phyloP scores from a whole-genome alignment of 1,140 invertebrate species.

The Drosophila grimshawi region DNA sequence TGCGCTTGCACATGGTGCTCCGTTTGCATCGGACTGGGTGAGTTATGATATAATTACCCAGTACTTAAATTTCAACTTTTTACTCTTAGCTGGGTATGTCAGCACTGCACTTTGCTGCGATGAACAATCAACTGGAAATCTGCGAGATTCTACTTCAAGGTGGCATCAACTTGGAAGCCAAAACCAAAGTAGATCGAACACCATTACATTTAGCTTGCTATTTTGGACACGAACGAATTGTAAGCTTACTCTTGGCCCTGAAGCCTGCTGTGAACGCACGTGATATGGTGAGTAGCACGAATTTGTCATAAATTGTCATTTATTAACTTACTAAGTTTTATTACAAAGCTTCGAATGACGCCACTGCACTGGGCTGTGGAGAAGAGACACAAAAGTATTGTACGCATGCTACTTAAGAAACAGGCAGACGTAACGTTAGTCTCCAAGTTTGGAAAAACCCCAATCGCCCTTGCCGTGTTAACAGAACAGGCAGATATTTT shows the following conservation, averaged over 20 bases:
- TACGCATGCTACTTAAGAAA: slow-evolving; percentile 89
- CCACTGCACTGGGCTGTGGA: slow-evolving; percentile 97
- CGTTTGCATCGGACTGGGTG: slow-evolving; percentile 97
- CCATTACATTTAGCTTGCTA: slow-evolving; percentile 94
- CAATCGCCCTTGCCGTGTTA: slow-evolving; percentile 89
- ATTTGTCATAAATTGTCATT: not conserved
- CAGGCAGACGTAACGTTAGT: slow-evolving; percentile 89
- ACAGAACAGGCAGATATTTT: slow-evolving; percentile 77
- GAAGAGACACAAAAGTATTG: slow-evolving; percentile 90
- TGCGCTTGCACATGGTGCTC: slow-evolving; percentile 94
- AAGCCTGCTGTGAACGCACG: slow-evolving; percentile 91
- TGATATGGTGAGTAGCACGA: slow-evolving; percentile 90
- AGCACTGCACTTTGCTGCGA: slow-evolving; percentile 94
- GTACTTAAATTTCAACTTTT: slow-evolving; percentile 34
- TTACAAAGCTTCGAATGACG: slow-evolving; percentile 93
- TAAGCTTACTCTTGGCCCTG: slow-evolving; percentile 90
- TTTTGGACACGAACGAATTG: slow-evolving; percentile 92
- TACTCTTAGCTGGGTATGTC: slow-evolving; percentile 91
- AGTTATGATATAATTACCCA: slow-evolving; percentile 16
- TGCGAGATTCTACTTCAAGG: slow-evolving; percentile 93
- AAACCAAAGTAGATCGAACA: slow-evolving; percentile 96
- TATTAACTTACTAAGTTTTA: slow-evolving; percentile 8
- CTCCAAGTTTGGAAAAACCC: slow-evolving; percentile 94
- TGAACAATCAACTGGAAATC: slow-evolving; percentile 92
- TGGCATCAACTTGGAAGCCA: slow-evolving; percentile 93